Conservation (phyloP, 2,113 vertebrate genomes). For the Ctenomys sociabilis region DNA sequence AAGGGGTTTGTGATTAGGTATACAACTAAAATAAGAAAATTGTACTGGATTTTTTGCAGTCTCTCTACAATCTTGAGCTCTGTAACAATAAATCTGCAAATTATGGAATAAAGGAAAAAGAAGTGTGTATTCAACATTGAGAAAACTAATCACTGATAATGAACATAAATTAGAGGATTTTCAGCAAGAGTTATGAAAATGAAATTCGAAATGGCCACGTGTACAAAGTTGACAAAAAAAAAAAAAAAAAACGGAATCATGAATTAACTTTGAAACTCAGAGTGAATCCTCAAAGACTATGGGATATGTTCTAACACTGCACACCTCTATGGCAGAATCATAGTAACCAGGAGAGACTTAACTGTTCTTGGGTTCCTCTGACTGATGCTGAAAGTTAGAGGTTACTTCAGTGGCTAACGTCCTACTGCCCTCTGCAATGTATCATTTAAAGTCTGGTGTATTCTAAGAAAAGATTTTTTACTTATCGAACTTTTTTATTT, state of each 20-base stretch:
- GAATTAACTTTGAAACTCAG: neutral
- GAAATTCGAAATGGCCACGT: neutral
- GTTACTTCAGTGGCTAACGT: neutral
- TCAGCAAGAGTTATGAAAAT: neutral
- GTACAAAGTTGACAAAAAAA: neutral
- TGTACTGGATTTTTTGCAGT: neutral
- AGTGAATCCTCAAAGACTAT: neutral
- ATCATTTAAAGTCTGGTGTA: neutral
- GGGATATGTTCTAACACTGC: neutral
- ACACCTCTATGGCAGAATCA: neutral
- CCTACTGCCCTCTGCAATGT: neutral
- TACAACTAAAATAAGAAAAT: neutral
- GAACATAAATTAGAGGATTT: neutral
- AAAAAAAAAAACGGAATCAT: neutral
- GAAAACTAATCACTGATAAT: neutral
- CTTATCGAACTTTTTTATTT: too few species aligned
- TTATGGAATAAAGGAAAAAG: neutral
- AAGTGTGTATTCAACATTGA: neutral
- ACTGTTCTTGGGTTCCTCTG: neutral
- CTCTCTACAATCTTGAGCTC: neutral
- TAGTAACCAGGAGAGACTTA: neutral
- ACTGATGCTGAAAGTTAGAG: neutral
- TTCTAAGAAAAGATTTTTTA: neutral
- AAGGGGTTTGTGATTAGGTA: neutral
- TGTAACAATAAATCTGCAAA: neutral